A percentile compares a stretch with the other conserved stretches of the same genome.
Conservation (phyloP, 2,888 invertebrate species). For the Tuta absoluta region DNA sequence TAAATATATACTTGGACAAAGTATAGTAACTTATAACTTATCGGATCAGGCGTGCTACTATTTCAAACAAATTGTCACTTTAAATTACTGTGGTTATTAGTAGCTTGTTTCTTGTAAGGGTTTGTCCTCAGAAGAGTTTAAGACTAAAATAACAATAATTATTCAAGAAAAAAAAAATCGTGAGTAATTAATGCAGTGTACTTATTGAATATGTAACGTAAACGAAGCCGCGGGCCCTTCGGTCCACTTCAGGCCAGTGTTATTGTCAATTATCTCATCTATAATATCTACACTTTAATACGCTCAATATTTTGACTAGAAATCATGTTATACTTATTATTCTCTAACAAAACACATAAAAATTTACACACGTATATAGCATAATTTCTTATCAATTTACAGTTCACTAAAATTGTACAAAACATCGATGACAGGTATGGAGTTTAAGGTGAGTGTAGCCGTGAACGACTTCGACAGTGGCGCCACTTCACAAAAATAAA, state of each 20-base stretch:
- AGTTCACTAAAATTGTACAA: slow-evolving; percentile 76
- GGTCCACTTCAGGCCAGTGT: slow-evolving; percentile 67
- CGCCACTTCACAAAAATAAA: too few relatives aligned
- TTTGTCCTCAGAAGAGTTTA: background rate
- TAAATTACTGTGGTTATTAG: background rate
- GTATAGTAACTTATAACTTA: background rate
- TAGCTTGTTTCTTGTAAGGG: background rate
- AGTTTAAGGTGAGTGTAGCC: too few relatives aligned
- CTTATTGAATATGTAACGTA: slow-evolving; percentile 64
- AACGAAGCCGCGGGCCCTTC: slow-evolving; percentile 46
- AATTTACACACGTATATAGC: slow-evolving; percentile 78
- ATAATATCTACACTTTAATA: slow-evolving; percentile 78
- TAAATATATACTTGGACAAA: too few relatives aligned
- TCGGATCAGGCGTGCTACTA: background rate
- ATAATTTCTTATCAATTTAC: slow-evolving; percentile 76
- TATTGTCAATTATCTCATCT: slow-evolving; percentile 80
- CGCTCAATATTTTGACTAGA: slow-evolving; percentile 82
- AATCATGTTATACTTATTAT: slow-evolving; percentile 79
- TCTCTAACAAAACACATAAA: slow-evolving; percentile 75
- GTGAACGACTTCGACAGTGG: too few relatives aligned
- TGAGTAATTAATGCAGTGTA: slow-evolving; percentile 60
- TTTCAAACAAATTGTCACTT: background rate
- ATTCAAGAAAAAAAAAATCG: slow-evolving; percentile 22
- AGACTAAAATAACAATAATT: slow-evolving; percentile 23
- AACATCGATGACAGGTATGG: slow-evolving; percentile 67